Percentiles rank a stretch among this genome's conserved stretches.
phyloP scores from a whole-genome alignment of 2,797 vertebrate species.

The Helarctos malayanus region DNA sequence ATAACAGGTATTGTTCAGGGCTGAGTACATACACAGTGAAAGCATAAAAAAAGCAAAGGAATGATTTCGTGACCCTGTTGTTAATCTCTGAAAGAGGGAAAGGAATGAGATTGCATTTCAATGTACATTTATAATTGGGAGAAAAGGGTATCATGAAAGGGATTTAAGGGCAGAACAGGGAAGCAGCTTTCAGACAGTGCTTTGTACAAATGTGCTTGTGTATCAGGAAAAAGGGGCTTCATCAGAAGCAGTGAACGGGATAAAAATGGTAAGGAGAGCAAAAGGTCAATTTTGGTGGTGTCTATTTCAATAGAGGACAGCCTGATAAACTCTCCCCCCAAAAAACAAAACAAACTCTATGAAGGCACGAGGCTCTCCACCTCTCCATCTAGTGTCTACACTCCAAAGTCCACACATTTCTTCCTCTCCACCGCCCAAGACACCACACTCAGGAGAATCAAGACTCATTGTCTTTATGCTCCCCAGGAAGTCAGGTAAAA shows the following conservation, averaged over 20 bases:
- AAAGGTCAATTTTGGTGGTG: neutral
- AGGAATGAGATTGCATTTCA: neutral
- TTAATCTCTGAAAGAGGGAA: neutral
- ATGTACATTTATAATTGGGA: neutral
- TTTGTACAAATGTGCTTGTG: neutral
- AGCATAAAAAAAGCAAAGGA: neutral
- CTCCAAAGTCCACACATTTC: neutral
- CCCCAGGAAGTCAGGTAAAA: neutral
- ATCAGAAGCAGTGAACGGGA: neutral
- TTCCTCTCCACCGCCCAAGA: neutral
- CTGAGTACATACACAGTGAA: neutral
- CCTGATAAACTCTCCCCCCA: neutral
- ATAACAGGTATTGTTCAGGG: neutral
- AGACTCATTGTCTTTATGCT: neutral
- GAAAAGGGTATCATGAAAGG: neutral
- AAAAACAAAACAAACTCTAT: constrained; percentile 36
- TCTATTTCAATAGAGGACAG: neutral
- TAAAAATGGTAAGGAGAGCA: neutral
- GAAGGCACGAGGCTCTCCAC: neutral
- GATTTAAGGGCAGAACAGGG: neutral
- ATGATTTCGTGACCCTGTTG: neutral
- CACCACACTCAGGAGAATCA: neutral
- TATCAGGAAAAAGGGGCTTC: neutral
- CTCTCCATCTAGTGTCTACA: neutral
- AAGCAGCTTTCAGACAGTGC: neutral